A percentile compares a stretch with the other conserved stretches of the same genome.
phyloP scores from a whole-genome alignment of 2,888 invertebrate genomes.

The Muschampia plurimacula region DNA sequence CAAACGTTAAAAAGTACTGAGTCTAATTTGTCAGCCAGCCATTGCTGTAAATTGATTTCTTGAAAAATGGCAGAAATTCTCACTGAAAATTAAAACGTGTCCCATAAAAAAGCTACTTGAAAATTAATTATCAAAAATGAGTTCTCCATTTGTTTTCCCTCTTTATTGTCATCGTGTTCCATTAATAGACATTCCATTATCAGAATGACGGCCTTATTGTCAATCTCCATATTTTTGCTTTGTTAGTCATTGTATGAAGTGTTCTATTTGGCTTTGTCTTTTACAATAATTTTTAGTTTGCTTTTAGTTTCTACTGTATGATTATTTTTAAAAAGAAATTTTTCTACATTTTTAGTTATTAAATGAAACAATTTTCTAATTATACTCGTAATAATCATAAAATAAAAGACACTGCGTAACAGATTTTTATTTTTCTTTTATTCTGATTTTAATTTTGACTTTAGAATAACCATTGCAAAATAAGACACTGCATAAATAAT shows the following conservation, averaged over 20 bases:
- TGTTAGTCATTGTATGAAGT: slow-evolving; percentile 24
- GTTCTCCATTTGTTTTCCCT: slow-evolving; percentile 25
- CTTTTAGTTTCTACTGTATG: not conserved
- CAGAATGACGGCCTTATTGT: slow-evolving; percentile 19
- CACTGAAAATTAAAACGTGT: not conserved
- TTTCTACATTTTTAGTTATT: not conserved
- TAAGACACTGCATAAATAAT: too few species aligned
- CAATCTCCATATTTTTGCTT: slow-evolving; percentile 29
- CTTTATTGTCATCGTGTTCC: slow-evolving; percentile 30
- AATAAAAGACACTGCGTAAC: too few species aligned
- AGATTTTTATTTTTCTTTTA: too few species aligned
- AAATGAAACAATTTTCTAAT: too few species aligned
- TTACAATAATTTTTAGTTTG: slow-evolving; percentile 14
- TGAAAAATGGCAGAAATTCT: not conserved
- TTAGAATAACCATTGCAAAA: too few species aligned
- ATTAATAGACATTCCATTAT: slow-evolving; percentile 34
- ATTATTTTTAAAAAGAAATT: not conserved
- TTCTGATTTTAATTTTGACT: too few species aligned
- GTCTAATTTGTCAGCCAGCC: too few species aligned
- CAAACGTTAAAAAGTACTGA: too few species aligned
- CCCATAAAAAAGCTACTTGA: not conserved
- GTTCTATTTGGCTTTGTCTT: slow-evolving; percentile 23
- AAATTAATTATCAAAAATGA: slow-evolving; percentile 29
- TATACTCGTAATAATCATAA: too few species aligned
- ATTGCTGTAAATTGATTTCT: too few species aligned